Evolutionary conservation across 2,888 invertebrate genomes (phyloP), one percentile per base, ranked within the genome.

Genomic region (Dasysyrphus albostriatus): DNA sequence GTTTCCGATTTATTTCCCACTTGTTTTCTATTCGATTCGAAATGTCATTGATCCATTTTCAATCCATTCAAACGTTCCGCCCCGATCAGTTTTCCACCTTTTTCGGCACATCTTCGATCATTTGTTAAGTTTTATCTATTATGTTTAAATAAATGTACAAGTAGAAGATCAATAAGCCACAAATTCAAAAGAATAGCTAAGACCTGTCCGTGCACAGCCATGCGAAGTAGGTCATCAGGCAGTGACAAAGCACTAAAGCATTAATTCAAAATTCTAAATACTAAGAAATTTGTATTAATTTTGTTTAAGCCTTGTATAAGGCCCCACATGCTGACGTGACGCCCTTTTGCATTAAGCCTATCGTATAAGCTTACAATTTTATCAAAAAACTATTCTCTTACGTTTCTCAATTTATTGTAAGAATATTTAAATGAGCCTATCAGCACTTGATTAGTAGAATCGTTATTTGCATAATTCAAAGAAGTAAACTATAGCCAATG

Each of bases 391-490:
- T 39, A 72, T 51, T 34, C n/a, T 19, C 44, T 29, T 39, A 39
- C 7, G 3, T 9, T 54, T 49, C 24, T 37, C 39, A 67, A 76
- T 67, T 76, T 67, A 78, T 78, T 63, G 54, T 14, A 39, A 12
- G 39, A 78, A 63, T 78, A 78, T 78, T 72, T 29, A 78, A 76
- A 78, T 78, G 24, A 63, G 29, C 2, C 63, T 54, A 29, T 78
- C 63, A 72, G 10, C 70, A 63, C 63, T 44, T 72, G 61, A 78
- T 63, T 63, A 78, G n/a, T 70, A 7, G 19, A 70, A n/a, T n/a
- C 8, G n/a, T 24, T 16, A 63, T 78, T 63, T 54, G 51, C 78
- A 78, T 63, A 54, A 37, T 51, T 44, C 5, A 24, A 63, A 61
- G 24, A 47, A 51, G 29, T 12, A 4, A 19, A 19, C 32, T 34